Evolutionary conservation across 2,113 vertebrate species (phyloP), one percentile per base, ranked within the genome.

Genomic region (Otus sunia): DNA sequence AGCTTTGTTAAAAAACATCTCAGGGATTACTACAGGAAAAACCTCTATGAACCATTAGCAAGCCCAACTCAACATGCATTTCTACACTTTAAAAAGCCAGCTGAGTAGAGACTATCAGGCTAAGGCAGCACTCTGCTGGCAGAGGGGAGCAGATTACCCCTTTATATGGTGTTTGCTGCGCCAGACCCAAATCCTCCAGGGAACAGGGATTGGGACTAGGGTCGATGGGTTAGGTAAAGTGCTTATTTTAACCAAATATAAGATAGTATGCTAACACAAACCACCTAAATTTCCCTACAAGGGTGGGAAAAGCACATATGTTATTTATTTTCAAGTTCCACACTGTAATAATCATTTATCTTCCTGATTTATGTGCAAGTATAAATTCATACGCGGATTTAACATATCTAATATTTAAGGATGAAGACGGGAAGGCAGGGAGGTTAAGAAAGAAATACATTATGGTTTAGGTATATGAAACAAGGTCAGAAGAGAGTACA

Each of bases 181-280:
- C 91, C 86, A 96, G 93, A 95, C 63, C 76, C 92, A 80, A 71
- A 80, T 67, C 45, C 93, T 86, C 29, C 75, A 62, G 72, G 41
- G 91, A 74, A 62, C 1, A 86, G n/a, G 30, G 58, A 95, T 20
- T 80, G 79, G 64, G 83, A 91, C 83, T 77, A 94, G 59, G 86
- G 76, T 94, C 6, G 1, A 41, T 26, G 63, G 91, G 88, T 96
- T 96, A 95, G 86, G 89, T 92, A 81, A 96, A 96, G 81, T 78
- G 60, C 71, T 96, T 96, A 79, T 88, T 95, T 96, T 93, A 96
- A 90, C 74, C 74, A 96, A 96, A 79, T 79, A 94, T 37, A 94
- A 91, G 34, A 19, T 79, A 73, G 49, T 34, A 27, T 63, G 83
- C 79, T 95, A 84, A 69, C 50, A 76, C 71, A 94, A 92, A 86